Evolutionary conservation across 1,140 invertebrate genomes (phyloP).

Genomic region (Trachymyrmex septentrionalis): DNA sequence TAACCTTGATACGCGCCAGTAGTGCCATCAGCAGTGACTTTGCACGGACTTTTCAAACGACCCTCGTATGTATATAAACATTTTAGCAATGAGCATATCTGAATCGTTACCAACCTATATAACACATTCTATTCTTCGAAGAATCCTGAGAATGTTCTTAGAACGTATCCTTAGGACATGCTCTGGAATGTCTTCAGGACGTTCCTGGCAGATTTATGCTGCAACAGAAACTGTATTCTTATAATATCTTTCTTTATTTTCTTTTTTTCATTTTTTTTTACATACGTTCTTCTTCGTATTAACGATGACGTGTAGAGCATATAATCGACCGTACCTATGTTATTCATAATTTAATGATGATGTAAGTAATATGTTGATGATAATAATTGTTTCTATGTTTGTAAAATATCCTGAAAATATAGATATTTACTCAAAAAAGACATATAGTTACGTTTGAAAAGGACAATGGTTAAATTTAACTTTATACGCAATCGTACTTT

Average conservation of each 20-base stretch:
- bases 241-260: slow-evolving; percentile 33
- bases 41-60: too few species aligned
- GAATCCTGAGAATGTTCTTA: too few species aligned
- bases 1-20: too few species aligned
- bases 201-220: too few species aligned
- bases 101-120: slow-evolving; percentile 60
- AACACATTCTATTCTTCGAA: too few species aligned
- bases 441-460: not conserved
- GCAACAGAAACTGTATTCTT: slow-evolving; percentile 29
- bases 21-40: too few species aligned
- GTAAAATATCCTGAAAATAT: not conserved
- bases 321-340: slow-evolving; percentile 53
- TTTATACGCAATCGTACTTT: not conserved
- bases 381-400: not conserved
- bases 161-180: too few species aligned
- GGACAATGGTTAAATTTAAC: not conserved
- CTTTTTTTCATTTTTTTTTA: slow-evolving; percentile 62
- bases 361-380: slow-evolving; percentile 32
- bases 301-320: not conserved
- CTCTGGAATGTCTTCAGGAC: too few species aligned
- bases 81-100: slow-evolving; percentile 72
- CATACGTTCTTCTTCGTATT: slow-evolving; percentile 55
- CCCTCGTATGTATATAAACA: too few species aligned
- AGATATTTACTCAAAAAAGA: not conserved
- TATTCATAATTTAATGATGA: slow-evolving; percentile 64